Evolutionary conservation across 2,888 invertebrate species (phyloP), one percentile per base, ranked within the genome.

Genomic region (Callimorpha dominula): DNA sequence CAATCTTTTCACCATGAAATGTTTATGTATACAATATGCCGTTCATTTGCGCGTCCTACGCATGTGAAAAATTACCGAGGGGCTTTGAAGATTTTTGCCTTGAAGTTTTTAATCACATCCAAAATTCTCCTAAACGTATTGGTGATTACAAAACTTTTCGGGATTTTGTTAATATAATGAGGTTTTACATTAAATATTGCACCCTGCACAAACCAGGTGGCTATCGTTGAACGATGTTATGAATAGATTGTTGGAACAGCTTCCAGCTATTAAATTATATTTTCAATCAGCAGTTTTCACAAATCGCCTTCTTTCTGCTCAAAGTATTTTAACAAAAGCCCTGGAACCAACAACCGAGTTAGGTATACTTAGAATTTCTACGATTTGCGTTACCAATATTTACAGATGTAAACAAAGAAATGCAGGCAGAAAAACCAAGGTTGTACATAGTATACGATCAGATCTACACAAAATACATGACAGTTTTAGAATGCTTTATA

Each of bases 121-220:
- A 49, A 49, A 49, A 9, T 49, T 49, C 11, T 11, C 49, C 49
- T 49, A 49, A 9, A 50, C 3, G 50, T 14, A 50, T 50, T 8
- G 50, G 12, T 14, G n/a, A 70, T 75, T 49, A 71, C 20, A 57
- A 75, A 68, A 52, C 40, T 20, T 74, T 74, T 65, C 76, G 72
- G 20, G 42, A 2, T 0, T 76, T 72, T 54, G 14, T 46, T 42
- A 65, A 60, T 52, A 15, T 71, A 4, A 72, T 74, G 71, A n/a
- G n/a, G n/a, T n/a, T n/a, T 67, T 76, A 50, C 74, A 77, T 31
- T 77, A 80, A 76, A 49, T 79, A 57, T 63, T 80, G 46, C 79
- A 81, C 71, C 84, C 84, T 54, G 57, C 71, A 65, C 83, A 85
- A 81, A 86, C 82, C 65, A 80, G 82, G 66, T 85, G 84, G 84